These are phyloP conservation scores for Himalopsyche japonica DNA, from an alignment of 2,888 invertebrate genomes.

Conservation along the genomic window DNA sequence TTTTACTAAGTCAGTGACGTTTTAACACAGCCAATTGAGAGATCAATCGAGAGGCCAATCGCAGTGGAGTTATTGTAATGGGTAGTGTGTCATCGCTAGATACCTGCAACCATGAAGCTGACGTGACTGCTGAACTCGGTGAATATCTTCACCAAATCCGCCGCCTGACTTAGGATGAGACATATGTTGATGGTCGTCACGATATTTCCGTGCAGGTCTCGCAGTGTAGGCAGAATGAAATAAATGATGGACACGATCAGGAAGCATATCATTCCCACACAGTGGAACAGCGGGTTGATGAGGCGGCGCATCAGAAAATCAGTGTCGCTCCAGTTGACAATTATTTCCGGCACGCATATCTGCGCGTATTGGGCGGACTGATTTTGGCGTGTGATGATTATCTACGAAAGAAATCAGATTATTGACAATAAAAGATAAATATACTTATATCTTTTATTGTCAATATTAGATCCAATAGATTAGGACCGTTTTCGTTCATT, in stretches of 20 bases:
- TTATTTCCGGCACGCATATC: constrained; percentile 73
- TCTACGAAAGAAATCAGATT: constrained; percentile 49
- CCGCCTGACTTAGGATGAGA: constrained; percentile 75
- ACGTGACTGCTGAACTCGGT: constrained; percentile 80
- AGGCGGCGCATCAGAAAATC: constrained; percentile 75
- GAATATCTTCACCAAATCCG: constrained; percentile 77
- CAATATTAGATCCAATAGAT: too few species aligned
- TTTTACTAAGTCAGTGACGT: too few species aligned
- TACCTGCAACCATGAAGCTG: constrained; percentile 80
- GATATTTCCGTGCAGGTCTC: constrained; percentile 83
- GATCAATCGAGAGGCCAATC: background rate
- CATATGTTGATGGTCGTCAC: constrained; percentile 81
- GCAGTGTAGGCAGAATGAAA: constrained; percentile 79
- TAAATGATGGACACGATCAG: constrained; percentile 76
- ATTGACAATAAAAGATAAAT: too few species aligned
- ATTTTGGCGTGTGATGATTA: constrained; percentile 56
- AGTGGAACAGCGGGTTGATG: constrained; percentile 77
- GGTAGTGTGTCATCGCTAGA: constrained; percentile 41
- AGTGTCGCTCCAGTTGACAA: constrained; percentile 72
- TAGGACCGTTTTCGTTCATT: too few species aligned
- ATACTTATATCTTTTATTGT: too few species aligned
- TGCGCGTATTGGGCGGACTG: constrained; percentile 69
- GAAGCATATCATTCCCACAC: constrained; percentile 70
- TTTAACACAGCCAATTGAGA: too few species aligned
- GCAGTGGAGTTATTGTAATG: background rate